Evolutionary conservation across 2,888 invertebrate species (phyloP).

Genomic region (Ctena decussata): DNA sequence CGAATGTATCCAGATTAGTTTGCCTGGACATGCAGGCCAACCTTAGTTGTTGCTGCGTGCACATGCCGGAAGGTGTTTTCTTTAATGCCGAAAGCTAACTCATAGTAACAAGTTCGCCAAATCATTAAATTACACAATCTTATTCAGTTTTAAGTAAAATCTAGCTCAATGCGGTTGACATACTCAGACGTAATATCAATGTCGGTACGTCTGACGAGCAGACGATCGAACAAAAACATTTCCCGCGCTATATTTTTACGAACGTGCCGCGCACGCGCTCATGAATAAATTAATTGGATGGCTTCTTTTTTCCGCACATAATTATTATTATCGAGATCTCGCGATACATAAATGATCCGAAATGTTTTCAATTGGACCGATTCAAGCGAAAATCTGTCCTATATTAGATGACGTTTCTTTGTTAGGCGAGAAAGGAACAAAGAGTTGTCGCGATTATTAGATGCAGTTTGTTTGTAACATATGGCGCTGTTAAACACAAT

Average conservation of each 20-base stretch:
- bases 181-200: background rate
- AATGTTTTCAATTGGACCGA: background rate
- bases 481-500: background rate
- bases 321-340: background rate
- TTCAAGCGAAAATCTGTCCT: background rate
- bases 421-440: background rate
- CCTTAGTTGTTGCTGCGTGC: too few species aligned
- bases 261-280: background rate
- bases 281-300: background rate
- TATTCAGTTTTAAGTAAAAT: background rate
- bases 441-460: background rate
- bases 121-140: slow-evolving; percentile 1
- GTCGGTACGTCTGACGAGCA: background rate
- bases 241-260: background rate
- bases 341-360: background rate
- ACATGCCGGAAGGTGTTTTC: too few species aligned
- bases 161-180: background rate
- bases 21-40: too few species aligned
- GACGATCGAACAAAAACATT: background rate
- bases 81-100: background rate
- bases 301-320: background rate
- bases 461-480: background rate
- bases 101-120: background rate
- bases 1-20: too few species aligned
- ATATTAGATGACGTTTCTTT: background rate